These are phyloP conservation scores for Leptinotarsa peninsularis DNA, from an alignment of 2,888 invertebrate genomes.

Conservation along the genomic window DNA sequence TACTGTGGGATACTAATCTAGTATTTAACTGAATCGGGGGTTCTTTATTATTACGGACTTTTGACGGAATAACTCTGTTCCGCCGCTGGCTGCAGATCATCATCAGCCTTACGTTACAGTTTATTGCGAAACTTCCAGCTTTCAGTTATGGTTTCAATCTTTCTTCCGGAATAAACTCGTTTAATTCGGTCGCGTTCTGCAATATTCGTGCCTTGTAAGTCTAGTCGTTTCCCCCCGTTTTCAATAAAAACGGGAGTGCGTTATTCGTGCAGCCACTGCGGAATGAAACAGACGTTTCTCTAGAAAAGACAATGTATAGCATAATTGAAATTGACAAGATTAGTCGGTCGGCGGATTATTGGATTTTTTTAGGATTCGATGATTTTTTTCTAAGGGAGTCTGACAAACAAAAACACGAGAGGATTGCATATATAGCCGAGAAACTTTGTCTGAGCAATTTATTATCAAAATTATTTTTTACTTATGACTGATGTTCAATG, in stretches of 20 bases:
- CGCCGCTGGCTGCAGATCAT: constrained; percentile 27
- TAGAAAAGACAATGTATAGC: constrained; percentile 21
- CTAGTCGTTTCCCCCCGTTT: constrained; percentile 40
- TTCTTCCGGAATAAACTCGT: constrained; percentile 40
- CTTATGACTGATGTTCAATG: too few relatives aligned
- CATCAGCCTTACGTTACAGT: constrained; percentile 29
- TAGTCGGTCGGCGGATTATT: constrained; percentile 22
- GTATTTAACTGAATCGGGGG: too few relatives aligned
- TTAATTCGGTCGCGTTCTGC: constrained; percentile 28
- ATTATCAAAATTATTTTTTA: too few relatives aligned
- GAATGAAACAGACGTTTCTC: constrained; percentile 38
- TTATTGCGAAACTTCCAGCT: constrained; percentile 38
- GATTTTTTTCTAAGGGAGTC: not conserved
- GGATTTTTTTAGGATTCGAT: constrained; percentile 26
- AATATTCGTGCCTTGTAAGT: constrained; percentile 25
- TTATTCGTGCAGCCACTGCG: constrained; percentile 36
- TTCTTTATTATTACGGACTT: not conserved
- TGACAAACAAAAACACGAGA: too few relatives aligned
- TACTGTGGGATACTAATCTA: too few relatives aligned
- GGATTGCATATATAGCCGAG: too few relatives aligned
- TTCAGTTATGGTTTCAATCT: constrained; percentile 37
- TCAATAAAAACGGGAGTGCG: constrained; percentile 50
- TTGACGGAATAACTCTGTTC: not conserved
- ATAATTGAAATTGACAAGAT: constrained; percentile 36
- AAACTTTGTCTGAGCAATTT: too few relatives aligned